Base-by-base conservation (phyloP, 2,797 vertebrate species). In the Sebastes kiyomatsui region DNA sequence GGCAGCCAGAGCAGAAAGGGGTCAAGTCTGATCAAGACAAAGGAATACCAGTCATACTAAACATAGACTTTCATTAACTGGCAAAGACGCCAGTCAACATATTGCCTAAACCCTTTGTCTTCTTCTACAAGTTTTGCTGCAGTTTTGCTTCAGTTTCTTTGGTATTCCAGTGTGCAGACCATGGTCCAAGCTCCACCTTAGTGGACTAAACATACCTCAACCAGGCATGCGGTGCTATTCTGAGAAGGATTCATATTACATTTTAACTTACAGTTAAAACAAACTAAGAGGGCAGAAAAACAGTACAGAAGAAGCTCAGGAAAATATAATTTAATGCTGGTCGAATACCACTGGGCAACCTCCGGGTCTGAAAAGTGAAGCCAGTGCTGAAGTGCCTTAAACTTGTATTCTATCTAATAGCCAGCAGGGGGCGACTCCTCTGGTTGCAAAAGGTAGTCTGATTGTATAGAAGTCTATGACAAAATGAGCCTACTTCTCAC, bases 41-140 rank as follows among this genome's bases (percentile, higher is more conserved):
- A 77, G 23, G 16, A 20, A 80, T 46, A 84, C 52, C 54, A 56
- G 77, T 82, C 85, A 88, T 14, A 80, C 79, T 87, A 88, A 84
- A 88, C 61, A 89, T n/a, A 89, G 74, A 77, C 60, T 61, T 66
- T 58, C 25, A 81, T 81, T 55, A 62, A 25, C 67, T 22, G 38
- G 8, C 72, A 58, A 35, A 61, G 52, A 68, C 1, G 2, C 16
- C 18, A 38, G 65, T 25, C 20, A 46, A 56, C 62, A 65, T 23
- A n/a, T 16, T 27, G 65, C 30, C 3, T 27, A 71, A 70, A 52
- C 38, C 3, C 13, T 16, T 4, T 71, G 59, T 35, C 28, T 46
- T 20, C 42, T 20, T 46, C 42, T 18, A 59, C 56, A 59, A 28
- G 14, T 59, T 58, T 58, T 27, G 25, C 56, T 16, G 11, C 11